phyloP scores from a whole-genome alignment of 1,140 invertebrate species.

The Mya arenaria region DNA sequence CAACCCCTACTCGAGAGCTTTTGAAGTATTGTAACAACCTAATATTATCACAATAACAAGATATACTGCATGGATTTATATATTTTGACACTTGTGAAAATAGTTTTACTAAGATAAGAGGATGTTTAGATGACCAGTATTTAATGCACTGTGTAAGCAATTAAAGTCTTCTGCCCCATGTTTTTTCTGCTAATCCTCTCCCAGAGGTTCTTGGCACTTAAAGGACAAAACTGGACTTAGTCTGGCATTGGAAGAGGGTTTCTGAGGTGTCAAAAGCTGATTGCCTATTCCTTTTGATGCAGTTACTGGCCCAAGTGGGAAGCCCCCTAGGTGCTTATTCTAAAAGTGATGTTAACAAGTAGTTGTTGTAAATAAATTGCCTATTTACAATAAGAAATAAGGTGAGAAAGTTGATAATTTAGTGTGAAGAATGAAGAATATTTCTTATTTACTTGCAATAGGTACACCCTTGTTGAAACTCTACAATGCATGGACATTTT shows the following conservation, averaged over 20 bases:
- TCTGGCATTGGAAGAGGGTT: neutral
- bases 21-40: conserved; percentile 1
- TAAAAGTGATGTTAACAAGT: neutral
- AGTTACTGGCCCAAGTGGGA: neutral
- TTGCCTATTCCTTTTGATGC: neutral
- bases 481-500: too few species aligned
- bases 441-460: too few species aligned
- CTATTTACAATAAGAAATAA: neutral
- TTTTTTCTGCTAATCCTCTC: neutral
- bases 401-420: too few species aligned
- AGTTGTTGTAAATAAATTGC: neutral
- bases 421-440: too few species aligned
- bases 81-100: neutral
- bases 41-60: neutral
- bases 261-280: neutral
- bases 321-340: neutral
- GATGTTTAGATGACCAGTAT: neutral
- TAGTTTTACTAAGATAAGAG: neutral
- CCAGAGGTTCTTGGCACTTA: too few species aligned
- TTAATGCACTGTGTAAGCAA: too few species aligned
- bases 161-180: neutral
- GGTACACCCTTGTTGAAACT: too few species aligned
- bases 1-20: conserved; percentile 34
- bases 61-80: neutral
- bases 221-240: neutral